Conservation (phyloP, 2,888 invertebrate genomes). For the Chrysomela aeneicollis region DNA sequence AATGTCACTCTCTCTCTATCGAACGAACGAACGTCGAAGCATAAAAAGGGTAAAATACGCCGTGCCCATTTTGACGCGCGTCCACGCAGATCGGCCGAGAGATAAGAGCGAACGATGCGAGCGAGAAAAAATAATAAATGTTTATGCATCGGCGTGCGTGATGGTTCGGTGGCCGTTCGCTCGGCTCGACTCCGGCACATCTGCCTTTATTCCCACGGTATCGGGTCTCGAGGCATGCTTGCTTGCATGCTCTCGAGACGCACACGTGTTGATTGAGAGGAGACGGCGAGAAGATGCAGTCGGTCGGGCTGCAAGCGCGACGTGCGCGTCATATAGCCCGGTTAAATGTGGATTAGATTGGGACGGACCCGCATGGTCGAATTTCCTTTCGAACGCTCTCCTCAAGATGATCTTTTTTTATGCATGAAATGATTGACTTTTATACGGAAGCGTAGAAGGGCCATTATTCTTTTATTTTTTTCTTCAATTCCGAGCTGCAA, state of each 20-base stretch:
- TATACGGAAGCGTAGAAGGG: too few species aligned
- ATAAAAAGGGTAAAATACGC: too few species aligned
- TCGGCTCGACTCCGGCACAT: constrained; percentile 47
- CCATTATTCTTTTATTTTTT: too few species aligned
- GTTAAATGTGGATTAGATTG: too few species aligned
- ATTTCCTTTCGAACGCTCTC: too few species aligned
- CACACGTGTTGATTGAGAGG: constrained; percentile 57
- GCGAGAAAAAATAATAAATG: constrained; percentile 37
- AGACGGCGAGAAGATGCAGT: constrained; percentile 48
- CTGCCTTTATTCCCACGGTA: constrained; percentile 61
- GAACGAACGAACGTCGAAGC: too few species aligned
- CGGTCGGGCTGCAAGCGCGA: constrained; percentile 7
- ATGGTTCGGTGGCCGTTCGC: constrained; percentile 38
- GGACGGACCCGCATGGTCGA: too few species aligned
- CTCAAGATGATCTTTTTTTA: too few species aligned
- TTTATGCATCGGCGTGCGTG: constrained; percentile 46
- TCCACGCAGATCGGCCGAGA: background rate
- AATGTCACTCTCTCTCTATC: too few species aligned
- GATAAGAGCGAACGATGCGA: constrained; percentile 32
- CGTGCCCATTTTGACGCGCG: background rate
- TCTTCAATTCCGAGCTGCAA: too few species aligned
- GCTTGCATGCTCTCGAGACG: background rate
- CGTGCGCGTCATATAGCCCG: constrained; percentile 15
- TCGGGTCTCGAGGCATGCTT: too few species aligned
- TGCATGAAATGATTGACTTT: too few species aligned